Evolutionary conservation across 2,888 invertebrate species (phyloP).

Genomic region (Allacma fusca): DNA sequence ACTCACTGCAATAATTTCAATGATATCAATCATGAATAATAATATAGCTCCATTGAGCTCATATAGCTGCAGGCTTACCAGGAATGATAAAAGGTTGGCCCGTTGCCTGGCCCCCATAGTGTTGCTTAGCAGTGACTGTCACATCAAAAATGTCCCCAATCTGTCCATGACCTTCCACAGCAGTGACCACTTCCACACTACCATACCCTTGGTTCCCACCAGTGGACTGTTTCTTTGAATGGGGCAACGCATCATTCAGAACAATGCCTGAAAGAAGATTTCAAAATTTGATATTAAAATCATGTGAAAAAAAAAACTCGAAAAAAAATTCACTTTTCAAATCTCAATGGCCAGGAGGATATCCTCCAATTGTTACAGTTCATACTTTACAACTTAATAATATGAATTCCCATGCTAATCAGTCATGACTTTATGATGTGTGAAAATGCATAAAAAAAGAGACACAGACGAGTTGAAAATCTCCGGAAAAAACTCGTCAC

Average conservation of each 20-base stretch:
- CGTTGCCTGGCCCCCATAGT: conserved; percentile 71
- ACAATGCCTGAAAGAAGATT: conserved; percentile 74
- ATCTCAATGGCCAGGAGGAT: background rate
- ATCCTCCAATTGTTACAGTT: background rate
- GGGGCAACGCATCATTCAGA: conserved; percentile 71
- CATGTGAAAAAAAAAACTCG: background rate
- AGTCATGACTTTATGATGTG: background rate
- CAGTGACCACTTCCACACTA: conserved; percentile 66
- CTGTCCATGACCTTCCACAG: conserved; percentile 62
- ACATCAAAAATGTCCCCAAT: conserved; percentile 82
- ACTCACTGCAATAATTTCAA: no score
- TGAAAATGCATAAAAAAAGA: background rate
- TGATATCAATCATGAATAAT: no score
- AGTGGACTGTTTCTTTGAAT: conserved; percentile 70
- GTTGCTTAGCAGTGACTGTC: conserved; percentile 86
- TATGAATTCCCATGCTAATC: background rate
- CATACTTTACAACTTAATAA: background rate
- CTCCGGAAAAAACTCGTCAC: background rate
- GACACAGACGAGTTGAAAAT: background rate
- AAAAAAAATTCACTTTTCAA: conserved; percentile 2
- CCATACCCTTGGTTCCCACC: conserved; percentile 64
- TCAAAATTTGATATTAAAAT: background rate
- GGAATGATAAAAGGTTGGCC: conserved; percentile 69
- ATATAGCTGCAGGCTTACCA: conserved; percentile 63
- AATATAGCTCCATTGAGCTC: no score